Percentiles rank a stretch among this genome's conserved stretches.
Evolutionary conservation across 1,140 invertebrate genomes (phyloP).

Genomic region (Hesperophylax magnus): DNA sequence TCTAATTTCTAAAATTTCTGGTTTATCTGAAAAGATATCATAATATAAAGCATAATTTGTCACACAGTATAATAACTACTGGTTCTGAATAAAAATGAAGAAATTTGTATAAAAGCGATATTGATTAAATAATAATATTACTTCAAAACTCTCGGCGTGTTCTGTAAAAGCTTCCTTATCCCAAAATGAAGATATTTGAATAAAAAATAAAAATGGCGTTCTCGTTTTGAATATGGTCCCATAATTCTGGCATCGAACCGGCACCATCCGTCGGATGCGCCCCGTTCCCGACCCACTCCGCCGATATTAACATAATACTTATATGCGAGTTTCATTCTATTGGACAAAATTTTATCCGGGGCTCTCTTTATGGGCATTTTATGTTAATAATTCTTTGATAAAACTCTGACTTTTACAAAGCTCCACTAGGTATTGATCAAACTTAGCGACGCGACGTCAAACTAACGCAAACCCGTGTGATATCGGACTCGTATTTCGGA

Average conservation of each 20-base stretch:
- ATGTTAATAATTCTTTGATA: constrained; percentile 54
- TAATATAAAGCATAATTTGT: too few relatives aligned
- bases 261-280: constrained; percentile 21
- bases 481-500: neutral
- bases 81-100: too few relatives aligned
- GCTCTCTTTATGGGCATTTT: constrained; percentile 58
- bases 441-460: constrained; percentile 11
- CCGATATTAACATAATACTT: constrained; percentile 57
- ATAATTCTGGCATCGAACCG: constrained; percentile 21
- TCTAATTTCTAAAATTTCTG: too few relatives aligned
- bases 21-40: too few relatives aligned
- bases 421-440: constrained; percentile 40
- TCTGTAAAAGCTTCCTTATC: too few relatives aligned
- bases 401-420: constrained; percentile 50
- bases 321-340: constrained; percentile 54
- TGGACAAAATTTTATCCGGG: constrained; percentile 55
- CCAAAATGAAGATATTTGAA: neutral
- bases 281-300: constrained; percentile 50
- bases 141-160: too few relatives aligned
- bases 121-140: too few relatives aligned
- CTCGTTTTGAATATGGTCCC: constrained; percentile 17
- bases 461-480: constrained; percentile 32
- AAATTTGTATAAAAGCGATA: too few relatives aligned
- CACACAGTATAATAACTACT: too few relatives aligned
- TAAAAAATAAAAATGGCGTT: constrained; percentile 15